A percentile compares a stretch with the other conserved stretches of the same genome.
Evolutionary conservation across 1,140 invertebrate genomes (phyloP).

Genomic region (Stenopsyche tienmushanensis): DNA sequence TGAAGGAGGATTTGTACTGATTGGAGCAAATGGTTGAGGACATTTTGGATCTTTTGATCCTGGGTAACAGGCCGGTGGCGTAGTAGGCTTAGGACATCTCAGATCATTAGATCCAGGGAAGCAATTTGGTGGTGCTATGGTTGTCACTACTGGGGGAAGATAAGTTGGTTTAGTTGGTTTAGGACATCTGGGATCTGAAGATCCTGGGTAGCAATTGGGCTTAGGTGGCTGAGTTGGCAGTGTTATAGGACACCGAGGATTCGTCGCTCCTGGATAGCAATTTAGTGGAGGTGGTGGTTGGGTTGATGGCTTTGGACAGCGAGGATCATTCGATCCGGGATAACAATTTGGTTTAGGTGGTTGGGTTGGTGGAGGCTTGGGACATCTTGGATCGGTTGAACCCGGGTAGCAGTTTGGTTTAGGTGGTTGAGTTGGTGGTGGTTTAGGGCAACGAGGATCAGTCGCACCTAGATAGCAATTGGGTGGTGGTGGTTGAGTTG

Average conservation of each 20-base stretch:
- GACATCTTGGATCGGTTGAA: conserved; percentile 51
- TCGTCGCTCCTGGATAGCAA: conserved; percentile 47
- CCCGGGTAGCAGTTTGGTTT: conserved; percentile 45
- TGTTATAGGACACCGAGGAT: conserved; percentile 48
- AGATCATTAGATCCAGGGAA: conserved; percentile 43
- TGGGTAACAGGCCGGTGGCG: conserved; percentile 57
- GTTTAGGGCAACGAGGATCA: conserved; percentile 46
- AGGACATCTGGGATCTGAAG: conserved; percentile 46
- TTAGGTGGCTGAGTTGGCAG: conserved; percentile 40
- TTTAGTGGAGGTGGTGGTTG: conserved; percentile 35
- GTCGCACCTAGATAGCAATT: conserved; percentile 41
- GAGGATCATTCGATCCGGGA: conserved; percentile 42
- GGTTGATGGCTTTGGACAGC: conserved; percentile 45
- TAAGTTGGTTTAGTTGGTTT: conserved; percentile 19
- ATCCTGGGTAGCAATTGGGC: conserved; percentile 43
- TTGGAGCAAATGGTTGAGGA: conserved; percentile 55
- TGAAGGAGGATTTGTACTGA: conserved; percentile 56
- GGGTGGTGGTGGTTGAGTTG: conserved; percentile 43
- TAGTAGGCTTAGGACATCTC: conserved; percentile 43
- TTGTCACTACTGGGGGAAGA: conserved; percentile 22
- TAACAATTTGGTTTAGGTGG: conserved; percentile 36
- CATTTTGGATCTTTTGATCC: conserved; percentile 62
- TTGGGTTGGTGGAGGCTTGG: conserved; percentile 38
- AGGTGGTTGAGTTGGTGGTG: conserved; percentile 34
- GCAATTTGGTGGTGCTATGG: conserved; percentile 42